Base-by-base conservation (phyloP, 2,113 vertebrate genomes). In the Thomomys bottae region DNA sequence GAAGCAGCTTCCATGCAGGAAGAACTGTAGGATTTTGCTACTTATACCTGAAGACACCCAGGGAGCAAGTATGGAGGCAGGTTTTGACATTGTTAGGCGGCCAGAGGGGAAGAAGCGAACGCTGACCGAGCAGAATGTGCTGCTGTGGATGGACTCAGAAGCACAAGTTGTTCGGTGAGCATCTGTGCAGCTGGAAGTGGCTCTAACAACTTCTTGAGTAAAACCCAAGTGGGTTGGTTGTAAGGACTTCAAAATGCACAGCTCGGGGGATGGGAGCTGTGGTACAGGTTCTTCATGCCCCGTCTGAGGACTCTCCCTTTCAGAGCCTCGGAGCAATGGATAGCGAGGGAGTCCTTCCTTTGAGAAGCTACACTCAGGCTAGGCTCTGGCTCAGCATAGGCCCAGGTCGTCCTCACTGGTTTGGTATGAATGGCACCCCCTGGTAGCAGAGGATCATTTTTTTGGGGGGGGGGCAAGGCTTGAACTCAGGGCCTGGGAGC, bases 291-390 rank as follows among this genome's bases (percentile, higher is more conserved):
- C 18, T 3, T 54, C 8, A 18, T 1, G 12, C 6, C 23, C 3
- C 30, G 20, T 23, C 23, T 40, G 26, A 61, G 42, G 80, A 11
- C 71, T 21, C 8, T 8, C 21, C 15, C 8, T 70, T 24, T 5
- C 32, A 1, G 5, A 38, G 34, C 36, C 18, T 5, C 1, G 2
- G 63, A 54, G 88, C 12, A 32, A 40, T 2, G 5, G 20, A 4
- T 0, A 15, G 21, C 1, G 2, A 1, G 7, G n/a, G 4, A 15
- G 4, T 30, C 24, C 18, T 30, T 73, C 40, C 42, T 32, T 6
- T 1, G 49, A 23, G 24, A 59, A 42, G 61, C 3, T 36, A 23
- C 3, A 0, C 7, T n/a, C 20, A 30, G 78, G 57, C 11, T 30
- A 3, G 0, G n/a, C 9, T n/a, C 26, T 5, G 15, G 84, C 81